phyloP scores from a whole-genome alignment of 1,140 invertebrate genomes.

The Diorhabda elongata region DNA sequence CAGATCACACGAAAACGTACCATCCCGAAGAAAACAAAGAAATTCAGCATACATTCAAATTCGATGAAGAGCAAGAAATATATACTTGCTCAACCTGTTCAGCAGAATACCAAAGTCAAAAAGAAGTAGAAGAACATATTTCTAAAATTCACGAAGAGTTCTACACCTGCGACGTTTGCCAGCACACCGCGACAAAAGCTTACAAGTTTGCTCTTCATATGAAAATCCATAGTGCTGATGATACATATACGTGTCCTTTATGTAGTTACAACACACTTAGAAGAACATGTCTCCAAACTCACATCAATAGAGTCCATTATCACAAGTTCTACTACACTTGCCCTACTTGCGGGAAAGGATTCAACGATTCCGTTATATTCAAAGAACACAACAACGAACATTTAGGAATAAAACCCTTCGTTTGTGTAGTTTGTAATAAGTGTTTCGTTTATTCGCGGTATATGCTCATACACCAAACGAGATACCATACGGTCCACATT shows the following conservation, averaged over 20 bases:
- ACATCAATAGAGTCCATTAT: slow-evolving; percentile 39
- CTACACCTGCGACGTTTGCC: slow-evolving; percentile 32
- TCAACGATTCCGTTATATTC: slow-evolving; percentile 39
- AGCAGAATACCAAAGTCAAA: slow-evolving; percentile 25
- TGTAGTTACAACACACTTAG: slow-evolving; percentile 34
- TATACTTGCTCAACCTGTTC: slow-evolving; percentile 36
- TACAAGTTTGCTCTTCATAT: slow-evolving; percentile 36
- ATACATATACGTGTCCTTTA: slow-evolving; percentile 32
- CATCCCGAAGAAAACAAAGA: slow-evolving; percentile 13
- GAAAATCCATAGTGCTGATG: slow-evolving; percentile 26
- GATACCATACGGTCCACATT: slow-evolving; percentile 48
- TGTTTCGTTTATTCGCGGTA: slow-evolving; percentile 48
- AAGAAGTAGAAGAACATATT: slow-evolving; percentile 35
- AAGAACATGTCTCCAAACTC: slow-evolving; percentile 31
- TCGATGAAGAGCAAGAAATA: slow-evolving; percentile 30
- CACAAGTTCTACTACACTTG: slow-evolving; percentile 49
- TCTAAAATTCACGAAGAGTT: slow-evolving; percentile 41
- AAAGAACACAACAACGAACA: slow-evolving; percentile 61
- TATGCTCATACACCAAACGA: slow-evolving; percentile 44
- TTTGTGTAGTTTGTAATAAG: slow-evolving; percentile 60
- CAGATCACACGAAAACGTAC: slow-evolving; percentile 31
- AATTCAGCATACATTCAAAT: slow-evolving; percentile 26
- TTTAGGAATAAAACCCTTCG: slow-evolving; percentile 63
- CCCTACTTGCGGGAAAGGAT: slow-evolving; percentile 52
- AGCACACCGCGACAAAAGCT: slow-evolving; percentile 29